Percentiles rank a stretch among this genome's conserved stretches.
Evolutionary conservation across 1,140 invertebrate genomes (phyloP).

Genomic region (Plutomurus gul): DNA sequence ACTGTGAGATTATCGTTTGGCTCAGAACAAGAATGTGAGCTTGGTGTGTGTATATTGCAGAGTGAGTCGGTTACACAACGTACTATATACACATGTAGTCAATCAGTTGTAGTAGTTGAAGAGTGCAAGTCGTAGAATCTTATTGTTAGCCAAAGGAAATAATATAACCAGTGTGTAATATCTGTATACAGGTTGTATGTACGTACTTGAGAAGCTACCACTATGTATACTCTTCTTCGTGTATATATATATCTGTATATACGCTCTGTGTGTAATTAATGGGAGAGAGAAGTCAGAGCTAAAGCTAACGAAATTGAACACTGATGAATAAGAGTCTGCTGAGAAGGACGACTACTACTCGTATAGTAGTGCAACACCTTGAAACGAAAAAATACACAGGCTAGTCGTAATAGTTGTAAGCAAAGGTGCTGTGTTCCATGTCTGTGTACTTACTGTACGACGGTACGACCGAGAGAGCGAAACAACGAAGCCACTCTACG

Average conservation of each 20-base stretch:
- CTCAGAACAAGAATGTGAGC: no score
- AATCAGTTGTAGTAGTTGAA: no score
- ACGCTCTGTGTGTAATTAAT: constrained; percentile 14
- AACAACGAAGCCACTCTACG: not conserved
- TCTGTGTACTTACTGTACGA: not conserved
- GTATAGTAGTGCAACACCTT: not conserved
- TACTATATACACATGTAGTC: no score
- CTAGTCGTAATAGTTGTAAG: not conserved
- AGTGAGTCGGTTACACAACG: no score
- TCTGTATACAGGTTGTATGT: no score
- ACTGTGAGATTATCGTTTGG: no score
- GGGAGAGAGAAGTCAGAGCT: not conserved
- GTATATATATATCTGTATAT: not conserved
- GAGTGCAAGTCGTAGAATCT: no score
- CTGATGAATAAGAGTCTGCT: not conserved
- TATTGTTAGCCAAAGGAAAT: no score
- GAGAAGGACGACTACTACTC: not conserved
- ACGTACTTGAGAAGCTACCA: no score
- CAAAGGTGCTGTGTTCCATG: not conserved
- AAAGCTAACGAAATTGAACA: not conserved
- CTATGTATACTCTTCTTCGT: not conserved
- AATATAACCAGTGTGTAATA: no score
- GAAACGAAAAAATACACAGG: not conserved
- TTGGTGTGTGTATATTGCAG: no score
- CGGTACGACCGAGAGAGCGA: not conserved